A percentile compares a stretch with the other conserved stretches of the same genome.
These are phyloP conservation scores for Gymnoscopelus microlampas DNA, from an alignment of 2,797 vertebrate genomes.

Conservation along the genomic window DNA sequence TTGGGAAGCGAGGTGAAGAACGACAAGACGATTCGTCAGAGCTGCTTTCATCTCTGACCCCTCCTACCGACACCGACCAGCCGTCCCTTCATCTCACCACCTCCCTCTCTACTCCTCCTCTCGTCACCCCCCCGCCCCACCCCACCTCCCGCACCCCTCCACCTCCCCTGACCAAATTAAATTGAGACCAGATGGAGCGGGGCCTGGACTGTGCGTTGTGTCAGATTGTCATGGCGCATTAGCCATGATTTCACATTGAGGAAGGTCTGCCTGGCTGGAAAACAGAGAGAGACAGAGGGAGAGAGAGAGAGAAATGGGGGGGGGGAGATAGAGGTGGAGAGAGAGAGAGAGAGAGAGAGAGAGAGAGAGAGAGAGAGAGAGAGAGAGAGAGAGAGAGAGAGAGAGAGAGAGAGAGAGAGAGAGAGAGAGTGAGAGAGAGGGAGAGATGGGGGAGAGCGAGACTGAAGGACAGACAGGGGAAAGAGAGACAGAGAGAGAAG, in stretches of 20 bases:
- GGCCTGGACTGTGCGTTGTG: constrained; percentile 71
- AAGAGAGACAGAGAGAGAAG: constrained; percentile 30
- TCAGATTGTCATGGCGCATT: constrained; percentile 77
- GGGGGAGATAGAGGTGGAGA: constrained; percentile 36
- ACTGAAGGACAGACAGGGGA: constrained; percentile 46
- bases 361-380: constrained; percentile 31
- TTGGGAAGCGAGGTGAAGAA: constrained; percentile 83
- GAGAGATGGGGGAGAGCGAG: constrained; percentile 22
- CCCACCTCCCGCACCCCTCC: constrained; percentile 32
- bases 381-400: constrained; percentile 49
- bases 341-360: constrained; percentile 22
- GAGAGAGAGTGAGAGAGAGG: constrained; percentile 25
- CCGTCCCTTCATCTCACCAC: constrained; percentile 62
- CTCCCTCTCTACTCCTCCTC: constrained; percentile 12
- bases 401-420: constrained; percentile 49
- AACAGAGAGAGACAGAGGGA: constrained; percentile 47
- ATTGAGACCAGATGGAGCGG: constrained; percentile 86
- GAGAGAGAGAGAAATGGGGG: constrained; percentile 38
- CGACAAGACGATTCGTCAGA: constrained; percentile 79
- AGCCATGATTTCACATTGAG: constrained; percentile 79
- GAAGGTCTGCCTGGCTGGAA: constrained; percentile 61
- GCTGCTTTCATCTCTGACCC: constrained; percentile 81
- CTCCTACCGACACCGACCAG: constrained; percentile 44
- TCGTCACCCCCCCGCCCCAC: constrained; percentile 30
- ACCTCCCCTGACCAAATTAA: constrained; percentile 79